phyloP scores from a whole-genome alignment of 2,797 vertebrate genomes.

The Poeciliopsis presidionis region DNA sequence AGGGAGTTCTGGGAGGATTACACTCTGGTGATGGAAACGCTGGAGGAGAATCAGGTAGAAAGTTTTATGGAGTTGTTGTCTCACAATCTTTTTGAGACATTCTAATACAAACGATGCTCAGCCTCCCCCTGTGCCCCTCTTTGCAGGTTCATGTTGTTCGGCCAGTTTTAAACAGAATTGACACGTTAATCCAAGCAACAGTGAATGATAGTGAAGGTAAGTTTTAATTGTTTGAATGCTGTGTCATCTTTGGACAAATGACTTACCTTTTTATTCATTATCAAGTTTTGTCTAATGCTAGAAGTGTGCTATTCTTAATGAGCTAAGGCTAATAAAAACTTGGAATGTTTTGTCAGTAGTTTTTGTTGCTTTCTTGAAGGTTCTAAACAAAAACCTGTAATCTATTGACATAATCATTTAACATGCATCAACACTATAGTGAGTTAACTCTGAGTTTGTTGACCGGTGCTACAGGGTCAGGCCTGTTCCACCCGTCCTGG shows the following conservation, averaged over 20 bases:
- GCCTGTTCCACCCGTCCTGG: slow-evolving; percentile 90
- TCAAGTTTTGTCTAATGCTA: neutral
- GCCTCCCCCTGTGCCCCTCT: slow-evolving; percentile 21
- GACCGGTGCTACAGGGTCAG: slow-evolving; percentile 53
- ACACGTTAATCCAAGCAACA: slow-evolving; percentile 86
- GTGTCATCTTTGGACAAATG: neutral
- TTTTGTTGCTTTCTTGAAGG: neutral
- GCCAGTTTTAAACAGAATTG: slow-evolving; percentile 91
- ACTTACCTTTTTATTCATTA: neutral
- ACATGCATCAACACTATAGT: neutral
- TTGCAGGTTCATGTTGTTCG: slow-evolving; percentile 93
- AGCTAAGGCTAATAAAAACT: neutral
- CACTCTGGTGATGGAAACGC: slow-evolving; percentile 90
- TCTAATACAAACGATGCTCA: neutral
- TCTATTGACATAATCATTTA: neutral
- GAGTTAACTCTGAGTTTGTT: neutral
- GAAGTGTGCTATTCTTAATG: neutral
- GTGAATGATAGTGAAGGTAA: slow-evolving; percentile 83
- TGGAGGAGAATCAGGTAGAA: slow-evolving; percentile 96
- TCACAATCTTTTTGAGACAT: neutral
- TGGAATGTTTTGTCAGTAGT: neutral
- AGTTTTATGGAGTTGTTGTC: neutral
- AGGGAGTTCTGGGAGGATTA: slow-evolving; percentile 93
- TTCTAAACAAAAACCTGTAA: neutral
- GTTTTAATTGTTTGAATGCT: neutral